Percentiles rank a stretch among this genome's conserved stretches.
Evolutionary conservation across 1,140 invertebrate species (phyloP).

Genomic region (Mizuhopecten yessoensis): DNA sequence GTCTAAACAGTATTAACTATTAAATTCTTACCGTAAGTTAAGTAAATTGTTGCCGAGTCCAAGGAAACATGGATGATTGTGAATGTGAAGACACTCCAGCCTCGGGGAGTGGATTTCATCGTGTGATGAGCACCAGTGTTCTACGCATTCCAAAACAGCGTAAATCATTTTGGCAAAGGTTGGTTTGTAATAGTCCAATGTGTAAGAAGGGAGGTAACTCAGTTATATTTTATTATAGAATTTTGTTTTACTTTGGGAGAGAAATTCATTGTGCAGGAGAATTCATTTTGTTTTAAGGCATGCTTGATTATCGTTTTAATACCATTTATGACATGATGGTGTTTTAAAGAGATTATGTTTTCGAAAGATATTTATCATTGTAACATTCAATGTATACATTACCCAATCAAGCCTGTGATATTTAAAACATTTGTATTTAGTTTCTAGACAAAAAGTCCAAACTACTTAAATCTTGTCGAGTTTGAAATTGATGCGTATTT

Average conservation of each 20-base stretch:
- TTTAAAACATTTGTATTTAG: too few species aligned
- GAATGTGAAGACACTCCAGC: neutral
- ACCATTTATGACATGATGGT: too few species aligned
- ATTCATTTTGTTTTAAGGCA: too few species aligned
- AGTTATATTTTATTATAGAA: neutral
- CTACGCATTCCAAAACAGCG: slow-evolving; percentile 73
- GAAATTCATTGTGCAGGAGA: too few species aligned
- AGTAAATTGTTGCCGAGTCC: neutral
- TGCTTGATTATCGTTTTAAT: too few species aligned
- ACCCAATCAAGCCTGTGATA: too few species aligned
- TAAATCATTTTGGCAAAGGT: slow-evolving; percentile 78
- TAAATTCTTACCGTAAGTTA: neutral
- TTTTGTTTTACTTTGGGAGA: neutral
- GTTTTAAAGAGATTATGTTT: too few species aligned
- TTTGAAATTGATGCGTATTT: too few species aligned
- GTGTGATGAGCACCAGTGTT: slow-evolving; percentile 77
- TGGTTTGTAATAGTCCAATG: slow-evolving; percentile 43
- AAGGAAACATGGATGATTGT: neutral
- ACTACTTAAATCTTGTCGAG: too few species aligned
- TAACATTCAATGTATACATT: too few species aligned
- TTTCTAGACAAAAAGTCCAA: too few species aligned
- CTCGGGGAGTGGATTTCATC: slow-evolving; percentile 60
- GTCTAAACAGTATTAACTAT: neutral
- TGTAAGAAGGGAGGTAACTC: slow-evolving; percentile 11
- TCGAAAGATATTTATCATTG: too few species aligned